Conservation (phyloP, 1,140 invertebrate species). For the Drosophila sechellia region DNA sequence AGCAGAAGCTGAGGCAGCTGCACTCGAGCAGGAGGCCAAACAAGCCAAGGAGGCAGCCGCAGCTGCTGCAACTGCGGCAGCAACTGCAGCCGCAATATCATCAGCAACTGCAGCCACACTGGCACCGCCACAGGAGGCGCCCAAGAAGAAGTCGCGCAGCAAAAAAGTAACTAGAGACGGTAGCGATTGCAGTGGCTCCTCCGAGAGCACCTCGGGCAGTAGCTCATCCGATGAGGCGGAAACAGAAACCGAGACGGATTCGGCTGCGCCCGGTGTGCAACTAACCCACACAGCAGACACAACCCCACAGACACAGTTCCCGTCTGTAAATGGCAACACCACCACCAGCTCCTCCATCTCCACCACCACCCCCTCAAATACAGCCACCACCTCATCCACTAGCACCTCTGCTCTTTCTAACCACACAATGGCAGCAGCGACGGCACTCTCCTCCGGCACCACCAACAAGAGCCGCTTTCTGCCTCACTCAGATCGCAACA, state of each 20-base stretch:
- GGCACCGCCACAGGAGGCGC: constrained; percentile 43
- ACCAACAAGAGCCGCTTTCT: constrained; percentile 67
- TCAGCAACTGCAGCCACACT: constrained; percentile 9
- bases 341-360: constrained; percentile 41
- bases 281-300: constrained; percentile 64
- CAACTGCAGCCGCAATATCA: constrained; percentile 51
- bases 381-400: constrained; percentile 38
- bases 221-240: constrained; percentile 76
- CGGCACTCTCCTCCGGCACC: constrained; percentile 35
- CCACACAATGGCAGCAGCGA: constrained; percentile 56
- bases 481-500: constrained; percentile 77
- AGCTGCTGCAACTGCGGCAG: constrained; percentile 57
- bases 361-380: constrained; percentile 29
- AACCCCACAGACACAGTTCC: constrained; percentile 27
- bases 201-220: constrained; percentile 65
- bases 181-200: constrained; percentile 58
- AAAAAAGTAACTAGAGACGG: constrained; percentile 84
- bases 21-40: constrained; percentile 68
- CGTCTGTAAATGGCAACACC: constrained; percentile 43
- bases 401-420: constrained; percentile 66
- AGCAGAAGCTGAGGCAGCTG: constrained; percentile 68
- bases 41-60: constrained; percentile 32
- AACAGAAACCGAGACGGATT: constrained; percentile 42
- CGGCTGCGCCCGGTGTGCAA: constrained; percentile 50
- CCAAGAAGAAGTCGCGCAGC: constrained; percentile 72